These are phyloP conservation scores for Siphamia tubifer DNA, from an alignment of 2,113 vertebrate genomes.

Conservation along the genomic window DNA sequence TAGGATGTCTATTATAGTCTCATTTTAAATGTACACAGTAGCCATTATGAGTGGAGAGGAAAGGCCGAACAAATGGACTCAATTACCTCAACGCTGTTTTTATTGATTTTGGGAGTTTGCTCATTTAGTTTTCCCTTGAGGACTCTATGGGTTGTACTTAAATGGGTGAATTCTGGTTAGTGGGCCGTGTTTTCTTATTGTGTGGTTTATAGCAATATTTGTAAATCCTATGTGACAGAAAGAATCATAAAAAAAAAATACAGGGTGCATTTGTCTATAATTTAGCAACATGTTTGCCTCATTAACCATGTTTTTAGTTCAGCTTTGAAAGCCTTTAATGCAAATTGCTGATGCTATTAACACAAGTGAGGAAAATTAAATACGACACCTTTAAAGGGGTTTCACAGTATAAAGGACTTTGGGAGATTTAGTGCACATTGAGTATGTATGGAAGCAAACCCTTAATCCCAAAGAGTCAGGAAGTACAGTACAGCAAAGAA, in stretches of 20 bases:
- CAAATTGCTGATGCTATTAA: background rate
- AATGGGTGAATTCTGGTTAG: no score
- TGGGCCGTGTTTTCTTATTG: no score
- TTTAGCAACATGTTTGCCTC: background rate
- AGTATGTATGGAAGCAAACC: slow-evolving; percentile 44
- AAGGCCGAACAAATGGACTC: no score
- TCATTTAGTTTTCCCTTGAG: no score
- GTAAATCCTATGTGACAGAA: background rate
- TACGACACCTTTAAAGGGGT: slow-evolving; percentile 21
- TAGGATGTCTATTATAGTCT: no score
- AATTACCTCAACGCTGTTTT: no score
- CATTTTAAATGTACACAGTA: no score
- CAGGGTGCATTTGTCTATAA: background rate
- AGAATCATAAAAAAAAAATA: no score
- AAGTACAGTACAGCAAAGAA: slow-evolving; percentile 16
- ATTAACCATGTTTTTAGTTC: background rate
- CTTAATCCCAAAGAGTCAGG: slow-evolving; percentile 42
- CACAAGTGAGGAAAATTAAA: slow-evolving; percentile 22
- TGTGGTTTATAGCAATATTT: no score
- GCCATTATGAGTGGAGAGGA: no score
- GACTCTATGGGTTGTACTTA: no score
- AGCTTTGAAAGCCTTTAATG: background rate
- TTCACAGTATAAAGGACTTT: slow-evolving; percentile 44
- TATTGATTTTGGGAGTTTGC: no score
- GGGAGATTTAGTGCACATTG: slow-evolving; percentile 34